Percentiles rank a stretch among this genome's conserved stretches.
Conservation (phyloP, 2,888 invertebrate species). For the Nephrocerus scutellatus region DNA sequence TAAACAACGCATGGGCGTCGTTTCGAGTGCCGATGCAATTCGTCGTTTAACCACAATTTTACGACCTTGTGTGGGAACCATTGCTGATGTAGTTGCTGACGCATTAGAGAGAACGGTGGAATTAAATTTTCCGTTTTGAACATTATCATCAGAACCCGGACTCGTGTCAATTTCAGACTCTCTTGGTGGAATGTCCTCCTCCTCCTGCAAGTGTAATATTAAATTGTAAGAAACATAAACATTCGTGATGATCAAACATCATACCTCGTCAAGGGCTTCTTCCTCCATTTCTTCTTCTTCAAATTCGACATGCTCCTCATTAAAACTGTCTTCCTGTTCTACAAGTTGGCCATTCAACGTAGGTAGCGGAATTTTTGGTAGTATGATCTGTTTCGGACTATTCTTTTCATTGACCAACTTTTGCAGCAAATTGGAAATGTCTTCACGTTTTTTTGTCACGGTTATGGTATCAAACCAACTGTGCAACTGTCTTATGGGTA, state of each 20-base stretch:
- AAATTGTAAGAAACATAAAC: background rate
- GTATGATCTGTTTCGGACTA: constrained; percentile 49
- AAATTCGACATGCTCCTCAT: constrained; percentile 51
- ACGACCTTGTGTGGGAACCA: constrained; percentile 30
- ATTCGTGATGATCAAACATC: constrained; percentile 8
- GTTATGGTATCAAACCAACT: constrained; percentile 83
- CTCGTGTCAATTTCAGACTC: constrained; percentile 29
- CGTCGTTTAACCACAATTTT: constrained; percentile 41
- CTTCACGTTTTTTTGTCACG: constrained; percentile 78
- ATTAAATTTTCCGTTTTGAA: constrained; percentile 12
- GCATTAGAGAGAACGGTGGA: constrained; percentile 20
- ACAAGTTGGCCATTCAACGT: constrained; percentile 66
- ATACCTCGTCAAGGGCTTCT: constrained; percentile 46
- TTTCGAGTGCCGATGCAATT: too few relatives aligned
- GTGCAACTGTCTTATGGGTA: constrained; percentile 74
- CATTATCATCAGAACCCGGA: constrained; percentile 15
- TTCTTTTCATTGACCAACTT: constrained; percentile 66
- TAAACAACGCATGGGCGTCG: too few relatives aligned
- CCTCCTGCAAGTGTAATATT: constrained; percentile 25
- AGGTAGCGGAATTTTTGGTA: constrained; percentile 69
- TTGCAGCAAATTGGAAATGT: constrained; percentile 72
- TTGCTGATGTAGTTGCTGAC: constrained; percentile 19
- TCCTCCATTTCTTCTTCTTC: constrained; percentile 51
- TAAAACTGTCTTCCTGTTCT: constrained; percentile 52
- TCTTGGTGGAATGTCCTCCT: constrained; percentile 28